Base-by-base conservation (phyloP, 2,797 vertebrate genomes). In the Trachurus trachurus region DNA sequence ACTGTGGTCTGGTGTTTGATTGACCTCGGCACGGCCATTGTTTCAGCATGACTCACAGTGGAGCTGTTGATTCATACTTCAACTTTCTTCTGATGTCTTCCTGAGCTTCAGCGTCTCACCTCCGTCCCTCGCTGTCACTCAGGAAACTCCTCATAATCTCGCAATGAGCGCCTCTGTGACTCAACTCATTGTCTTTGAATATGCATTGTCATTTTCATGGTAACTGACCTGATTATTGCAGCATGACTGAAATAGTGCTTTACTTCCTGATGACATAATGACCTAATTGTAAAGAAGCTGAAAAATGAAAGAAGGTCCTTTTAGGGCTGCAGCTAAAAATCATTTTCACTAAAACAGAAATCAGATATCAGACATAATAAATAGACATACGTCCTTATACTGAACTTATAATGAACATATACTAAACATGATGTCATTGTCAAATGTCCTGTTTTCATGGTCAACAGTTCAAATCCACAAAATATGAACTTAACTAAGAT, bases 71-170 rank as follows among this genome's bases (percentile, higher is more conserved):
- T 79, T 85, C 82, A 83, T 82, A 26, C 76, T 49, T 50, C 54
- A 16, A 49, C 76, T 90, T 84, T 71, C 76, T 89, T 78, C 47
- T 63, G 78, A 72, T 77, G 74, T 58, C 64, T 89, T 88, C 92
- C 89, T 89, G 72, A 19, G 9, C 22, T 70, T 67, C 40, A 42
- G 15, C 37, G 0, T 66, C 61, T 5, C 19, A 53, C 75, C 22
- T 19, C 45, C 9, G n/a, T 15, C 22, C 70, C 71, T 71, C 13
- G 8, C 61, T 13, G 74, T 13, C 66, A 6, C 5, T 34, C 74
- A 71, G 74, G 70, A 77, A 77, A 29, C 44, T 44, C 34, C 34
- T 11, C 19, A 31, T 37, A 11, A 13, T 62, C 54, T 29, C 29
- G 10, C 34, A n/a, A 3, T 37, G 54, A 56, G 10, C 50, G 56